Evolutionary conservation across 2,797 vertebrate genomes (phyloP), one percentile per base, ranked within the genome.

Genomic region (Mormyrus hasselquistii): DNA sequence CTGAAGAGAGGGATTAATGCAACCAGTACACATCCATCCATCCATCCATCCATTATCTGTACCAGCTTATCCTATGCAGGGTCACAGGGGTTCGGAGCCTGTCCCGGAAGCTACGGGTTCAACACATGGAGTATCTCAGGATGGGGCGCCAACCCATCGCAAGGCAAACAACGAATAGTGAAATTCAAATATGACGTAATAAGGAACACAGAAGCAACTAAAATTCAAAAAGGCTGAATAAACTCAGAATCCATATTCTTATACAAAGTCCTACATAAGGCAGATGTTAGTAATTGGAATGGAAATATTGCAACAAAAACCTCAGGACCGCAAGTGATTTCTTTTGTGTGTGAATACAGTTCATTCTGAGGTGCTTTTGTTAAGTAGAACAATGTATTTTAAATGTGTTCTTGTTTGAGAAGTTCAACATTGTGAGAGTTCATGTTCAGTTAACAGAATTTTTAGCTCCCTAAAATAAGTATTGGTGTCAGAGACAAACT

Each of bases 361-460:
- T 82, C 76, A 82, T 82, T 82, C 41, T 82, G 41, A 82, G 29
- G 76, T 82, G 41, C 34, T 82, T 82, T 82, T 73, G 65, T 73
- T 82, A 82, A 82, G 76, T 44, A 47, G 76, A 82, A 82, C 38
- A 44, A 82, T 82, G 76, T 82, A 82, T 22, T 82, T 82, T 82
- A 82, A 82, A 82, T 19, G 65, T 73, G 29, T 73, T 73, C 41
- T 47, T 82, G 76, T n/a, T 82, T 47, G 76, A 82, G 19, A 82
- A 82, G 41, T 47, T 82, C 16, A 82, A 47, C 38, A 82, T 82
- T 82, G 76, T 47, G 76, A 82, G 76, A 82, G 76, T 82, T 82
- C 41, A 82, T 47, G 34, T 47, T 82, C 76, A 2, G 76, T 82
- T 82, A 82, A 44, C 41, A 82, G 16, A 82, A 82, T 41, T 82